These are phyloP conservation scores for Amblyjoppa proteus DNA, from an alignment of 2,888 invertebrate species.

Conservation along the genomic window DNA sequence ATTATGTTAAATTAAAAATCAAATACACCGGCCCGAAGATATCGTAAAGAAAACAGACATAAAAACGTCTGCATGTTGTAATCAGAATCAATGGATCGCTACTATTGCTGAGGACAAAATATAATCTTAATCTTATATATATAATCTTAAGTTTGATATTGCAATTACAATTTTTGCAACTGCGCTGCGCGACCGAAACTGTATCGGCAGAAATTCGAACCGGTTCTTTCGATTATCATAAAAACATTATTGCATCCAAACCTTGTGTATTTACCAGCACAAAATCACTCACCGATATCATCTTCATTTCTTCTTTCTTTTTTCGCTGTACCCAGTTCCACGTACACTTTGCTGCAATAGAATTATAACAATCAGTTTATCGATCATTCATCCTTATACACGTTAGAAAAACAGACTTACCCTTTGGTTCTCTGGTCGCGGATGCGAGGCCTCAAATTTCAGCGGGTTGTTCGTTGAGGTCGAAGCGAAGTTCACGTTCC, in stretches of 20 bases:
- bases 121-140: neutral
- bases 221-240: neutral
- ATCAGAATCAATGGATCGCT: neutral
- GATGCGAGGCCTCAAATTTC: slow-evolving; percentile 3
- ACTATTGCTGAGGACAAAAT: neutral
- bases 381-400: neutral
- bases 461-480: neutral
- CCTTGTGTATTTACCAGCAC: neutral
- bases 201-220: neutral
- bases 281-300: neutral
- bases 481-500: slow-evolving; percentile 12
- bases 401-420: neutral
- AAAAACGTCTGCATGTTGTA: no score
- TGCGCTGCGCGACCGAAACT: neutral
- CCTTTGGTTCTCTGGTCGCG: neutral
- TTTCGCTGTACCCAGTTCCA: neutral
- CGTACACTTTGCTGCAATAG: slow-evolving; percentile 3
- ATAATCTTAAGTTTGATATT: no score
- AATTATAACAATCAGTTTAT: slow-evolving; percentile 12
- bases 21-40: neutral
- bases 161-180: neutral
- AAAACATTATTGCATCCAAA: neutral
- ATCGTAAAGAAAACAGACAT: neutral
- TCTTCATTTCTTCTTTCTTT: neutral
- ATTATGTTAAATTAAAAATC: neutral